Evolutionary conservation across 2,113 vertebrate genomes (phyloP).

Genomic region (Tympanuchus pallidicinctus): DNA sequence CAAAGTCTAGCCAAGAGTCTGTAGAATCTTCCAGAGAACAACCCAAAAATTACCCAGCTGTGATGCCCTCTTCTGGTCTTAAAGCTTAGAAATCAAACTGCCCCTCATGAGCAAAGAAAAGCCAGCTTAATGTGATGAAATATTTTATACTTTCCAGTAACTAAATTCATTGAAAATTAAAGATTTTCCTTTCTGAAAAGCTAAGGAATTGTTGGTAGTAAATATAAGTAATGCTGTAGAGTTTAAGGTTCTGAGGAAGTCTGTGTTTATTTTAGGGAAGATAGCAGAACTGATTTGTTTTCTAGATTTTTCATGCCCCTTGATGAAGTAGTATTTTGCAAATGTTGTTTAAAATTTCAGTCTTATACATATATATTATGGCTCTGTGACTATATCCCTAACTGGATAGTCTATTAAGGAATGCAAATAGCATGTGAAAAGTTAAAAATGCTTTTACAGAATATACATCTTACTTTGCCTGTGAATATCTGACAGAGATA

Average conservation of each 20-base stretch:
- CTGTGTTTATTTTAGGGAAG: constrained; percentile 46
- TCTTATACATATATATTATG: background rate
- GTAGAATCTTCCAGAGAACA: background rate
- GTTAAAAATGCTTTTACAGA: background rate
- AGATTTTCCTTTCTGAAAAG: constrained; percentile 46
- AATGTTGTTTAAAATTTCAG: constrained; percentile 51
- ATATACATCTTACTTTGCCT: background rate
- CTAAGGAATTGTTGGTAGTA: constrained; percentile 35
- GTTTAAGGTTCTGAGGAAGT: constrained; percentile 43
- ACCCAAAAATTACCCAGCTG: background rate
- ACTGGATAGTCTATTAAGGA: background rate
- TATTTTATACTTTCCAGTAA: constrained; percentile 30
- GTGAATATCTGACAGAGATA: background rate
- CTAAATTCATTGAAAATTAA: background rate
- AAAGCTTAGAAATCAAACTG: background rate
- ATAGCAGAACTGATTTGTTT: constrained; percentile 7
- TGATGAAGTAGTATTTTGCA: constrained; percentile 47
- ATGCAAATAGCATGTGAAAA: background rate
- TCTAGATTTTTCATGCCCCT: constrained; percentile 27
- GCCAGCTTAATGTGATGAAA: background rate
- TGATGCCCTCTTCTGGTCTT: background rate
- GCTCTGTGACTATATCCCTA: background rate
- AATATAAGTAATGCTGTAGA: background rate
- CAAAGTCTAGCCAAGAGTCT: background rate
- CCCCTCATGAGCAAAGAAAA: background rate